Evolutionary conservation across 2,797 vertebrate genomes (phyloP), one percentile per base, ranked within the genome.

Genomic region (Macroramphosus scolopax): DNA sequence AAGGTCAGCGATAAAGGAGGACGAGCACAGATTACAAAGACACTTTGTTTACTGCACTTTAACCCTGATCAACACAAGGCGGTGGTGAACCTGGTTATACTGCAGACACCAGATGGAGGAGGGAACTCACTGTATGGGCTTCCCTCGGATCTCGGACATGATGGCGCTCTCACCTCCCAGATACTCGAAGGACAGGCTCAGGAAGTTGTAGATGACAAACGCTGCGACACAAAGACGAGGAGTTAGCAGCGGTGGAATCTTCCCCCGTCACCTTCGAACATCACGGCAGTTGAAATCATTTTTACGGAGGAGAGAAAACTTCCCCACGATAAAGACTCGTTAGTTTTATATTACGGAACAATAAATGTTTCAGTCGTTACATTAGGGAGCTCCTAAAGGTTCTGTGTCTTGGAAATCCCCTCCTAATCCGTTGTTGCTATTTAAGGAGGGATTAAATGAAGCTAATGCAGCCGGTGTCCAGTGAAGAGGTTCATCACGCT

Each of bases 131-230:
- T 78, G 82, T 69, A 98, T 88, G 35, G 91, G 91, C 65, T 97
- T 98, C 47, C 95, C 96, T 66, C 95, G 90, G 57, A 99, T 96
- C 89, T 99, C 96, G 0, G 94, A 75, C 96, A 98, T 97, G 88
- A 98, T 98, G 26, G 90, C 92, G 14, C 96, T 98, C 74, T 98
- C 96, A 13, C 96, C 96, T 25, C 96, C 96, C 0, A 99, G 92
- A 74, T 98, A 99, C 83, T 99, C 95, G 9, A 98, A 99, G 57
- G 96, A 97, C 62, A 98, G 89, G 75, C 94, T 98, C 80, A 98
- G 88, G 84, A 98, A 98, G 77, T 96, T 99, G 83, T 98, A 97
- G 72, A 99, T 98, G 65, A 95, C 96, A 17, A 99, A 98, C 1
- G 96, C 96, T 98, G 87, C 3, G 68, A 68, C 2, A 84, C 37